phyloP scores from a whole-genome alignment of 1,140 invertebrate genomes.

The Leptinotarsa texana region DNA sequence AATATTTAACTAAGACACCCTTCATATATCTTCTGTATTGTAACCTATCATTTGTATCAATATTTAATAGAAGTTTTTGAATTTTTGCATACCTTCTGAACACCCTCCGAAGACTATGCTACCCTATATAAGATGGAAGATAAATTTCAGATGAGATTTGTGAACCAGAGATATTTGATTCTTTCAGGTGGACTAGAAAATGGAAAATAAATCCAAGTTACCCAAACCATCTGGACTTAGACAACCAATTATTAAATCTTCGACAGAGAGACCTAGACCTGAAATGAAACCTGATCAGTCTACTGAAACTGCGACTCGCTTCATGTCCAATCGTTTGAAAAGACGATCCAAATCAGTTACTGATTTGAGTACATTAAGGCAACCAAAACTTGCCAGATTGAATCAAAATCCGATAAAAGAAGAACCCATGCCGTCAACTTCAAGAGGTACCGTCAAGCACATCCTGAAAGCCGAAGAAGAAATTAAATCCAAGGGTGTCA shows the following conservation, averaged over 20 bases:
- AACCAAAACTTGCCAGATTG: neutral
- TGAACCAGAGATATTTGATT: neutral
- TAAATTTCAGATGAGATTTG: too few relatives aligned
- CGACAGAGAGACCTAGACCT: neutral
- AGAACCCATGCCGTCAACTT: neutral
- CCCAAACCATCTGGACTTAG: conserved; percentile 31
- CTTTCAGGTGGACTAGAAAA: neutral
- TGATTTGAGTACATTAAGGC: conserved; percentile 16
- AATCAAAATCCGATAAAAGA: conserved; percentile 4
- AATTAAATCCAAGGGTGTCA: conserved; percentile 30
- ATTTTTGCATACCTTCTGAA: too few relatives aligned
- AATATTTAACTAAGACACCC: too few relatives aligned
- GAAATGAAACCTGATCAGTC: conserved; percentile 16
- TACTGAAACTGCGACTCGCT: conserved; percentile 14
- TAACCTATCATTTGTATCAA: too few relatives aligned
- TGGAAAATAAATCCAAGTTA: conserved; percentile 15
- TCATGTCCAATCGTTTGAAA: neutral
- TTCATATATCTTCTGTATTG: too few relatives aligned
- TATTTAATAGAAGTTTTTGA: too few relatives aligned
- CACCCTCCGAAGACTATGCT: too few relatives aligned
- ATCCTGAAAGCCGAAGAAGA: conserved; percentile 17
- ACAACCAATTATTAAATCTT: neutral
- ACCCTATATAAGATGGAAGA: too few relatives aligned
- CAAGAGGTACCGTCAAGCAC: neutral
- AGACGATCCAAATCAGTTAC: conserved; percentile 29